Evolutionary conservation across 1,140 invertebrate species (phyloP), one percentile per base, ranked within the genome.

Genomic region (Zaprionus ornatus): DNA sequence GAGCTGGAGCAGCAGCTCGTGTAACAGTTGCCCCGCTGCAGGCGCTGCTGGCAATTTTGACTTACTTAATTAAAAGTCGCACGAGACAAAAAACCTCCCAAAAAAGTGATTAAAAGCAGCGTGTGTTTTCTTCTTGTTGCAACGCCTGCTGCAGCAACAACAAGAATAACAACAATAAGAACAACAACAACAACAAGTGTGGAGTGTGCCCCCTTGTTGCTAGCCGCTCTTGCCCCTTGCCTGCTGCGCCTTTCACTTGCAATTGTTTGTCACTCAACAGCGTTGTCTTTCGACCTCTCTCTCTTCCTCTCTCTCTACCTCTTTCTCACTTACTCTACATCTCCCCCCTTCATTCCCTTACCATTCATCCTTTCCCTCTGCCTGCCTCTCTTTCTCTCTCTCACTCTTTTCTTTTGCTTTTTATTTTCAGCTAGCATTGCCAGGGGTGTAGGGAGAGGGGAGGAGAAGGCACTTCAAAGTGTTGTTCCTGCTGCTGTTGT

Each of bases 1-100:
- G 19, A 29, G 42, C 50, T 35, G 12, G 15, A 48, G 17, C 12
- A 45, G 15, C 3, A 48, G 62, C 27, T n/a, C 19, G 40, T 71
- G 63, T 66, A 73, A 69, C 69, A 76, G 71, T 66, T 81, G 82
- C 80, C 57, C 62, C 69, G 69, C 79, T 79, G 70, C 78, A 76
- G 85, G 84, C 83, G 88, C 40, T 45, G 40, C 40, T 45, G 40
- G 40, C 40, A 45, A 40, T 17, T 45, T 45, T 17, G 40, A 88
- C 84, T 90, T 84, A 88, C 85, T 88, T 88, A 88, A 88, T 88
- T 88, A 88, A 88, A 88, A 88, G 85, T 90, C 84, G 85, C 74
- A 90, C 85, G 78, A 90, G 84, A 79, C 85, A 88, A 80, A 40
- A 57, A 52, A 25, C n/a, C 60, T 61, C 21, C 56, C 37, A n/a